These are phyloP conservation scores for Caenorhabditis doughertyi DNA, from an alignment of 2,888 invertebrate genomes.

Conservation along the genomic window DNA sequence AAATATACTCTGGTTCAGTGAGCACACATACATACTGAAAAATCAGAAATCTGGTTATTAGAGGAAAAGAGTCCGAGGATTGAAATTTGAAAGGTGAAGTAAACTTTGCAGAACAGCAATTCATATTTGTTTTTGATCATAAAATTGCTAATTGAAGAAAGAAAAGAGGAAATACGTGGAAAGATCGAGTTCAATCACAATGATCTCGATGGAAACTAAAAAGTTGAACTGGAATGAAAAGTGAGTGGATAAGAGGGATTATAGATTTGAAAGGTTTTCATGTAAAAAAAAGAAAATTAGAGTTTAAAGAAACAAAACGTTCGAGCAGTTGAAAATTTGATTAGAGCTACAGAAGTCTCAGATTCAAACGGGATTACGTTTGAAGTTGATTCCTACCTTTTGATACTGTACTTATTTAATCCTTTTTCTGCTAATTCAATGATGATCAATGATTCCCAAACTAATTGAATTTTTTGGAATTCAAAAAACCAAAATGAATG, in stretches of 20 bases:
- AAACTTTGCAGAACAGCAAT: conserved; percentile 17
- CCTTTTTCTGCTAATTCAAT: conserved; percentile 7
- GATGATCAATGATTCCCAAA: conserved; percentile 14
- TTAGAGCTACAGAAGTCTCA: not conserved
- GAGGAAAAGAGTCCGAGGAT: conserved; percentile 10
- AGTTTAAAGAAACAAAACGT: not conserved
- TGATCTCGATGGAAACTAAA: conserved; percentile 31
- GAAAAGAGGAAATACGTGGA: not conserved
- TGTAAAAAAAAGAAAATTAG: not conserved
- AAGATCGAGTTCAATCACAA: conserved; percentile 17
- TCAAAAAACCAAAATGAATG: conserved; percentile 16
- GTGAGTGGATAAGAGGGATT: conserved; percentile 15
- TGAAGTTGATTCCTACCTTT: no score
- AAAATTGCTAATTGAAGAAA: conserved; percentile 1
- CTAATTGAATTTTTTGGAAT: conserved; percentile 5
- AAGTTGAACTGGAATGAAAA: conserved; percentile 13
- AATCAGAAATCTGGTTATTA: conserved; percentile 56
- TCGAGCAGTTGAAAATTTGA: no score
- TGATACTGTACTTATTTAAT: no score
- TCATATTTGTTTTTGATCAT: conserved; percentile 27
- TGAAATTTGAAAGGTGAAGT: conserved; percentile 7
- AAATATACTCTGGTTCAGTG: conserved; percentile 63
- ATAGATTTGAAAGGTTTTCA: not conserved
- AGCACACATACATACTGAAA: conserved; percentile 50
- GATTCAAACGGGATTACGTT: no score